Base-by-base conservation (phyloP, 2,888 invertebrate genomes). In the Nomada flava region DNA sequence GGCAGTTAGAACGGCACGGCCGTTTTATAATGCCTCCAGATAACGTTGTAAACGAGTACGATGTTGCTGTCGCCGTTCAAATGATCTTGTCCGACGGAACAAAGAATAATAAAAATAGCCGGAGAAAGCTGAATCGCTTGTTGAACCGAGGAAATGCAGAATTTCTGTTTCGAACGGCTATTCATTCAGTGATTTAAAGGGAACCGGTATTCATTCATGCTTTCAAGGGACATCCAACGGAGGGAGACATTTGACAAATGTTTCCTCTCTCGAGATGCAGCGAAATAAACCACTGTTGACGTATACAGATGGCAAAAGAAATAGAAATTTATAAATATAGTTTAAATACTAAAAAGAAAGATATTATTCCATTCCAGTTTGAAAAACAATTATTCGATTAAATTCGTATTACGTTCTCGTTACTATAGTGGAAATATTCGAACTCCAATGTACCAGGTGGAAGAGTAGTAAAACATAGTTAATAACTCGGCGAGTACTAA, bases 1-100 rank as follows among this genome's bases (percentile, higher is more conserved):
- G 55, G 20, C 62, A 60, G 67, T 78, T 63, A 71, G 77, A 77
- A 55, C 65, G 50, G 78, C 79, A 20, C 36, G 70, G 52, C 57
- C 53, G 26, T 67, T 62, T 62, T 67, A 65, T 77, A 70, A 77
- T 70, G 70, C 23, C 65, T 53, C 36, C 36, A 62, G 79, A 79
- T 79, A 79, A 70, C 70, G 70, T 68, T 50, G 63, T 53, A 62
- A 68, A 78, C 57, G 67, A 55, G 36, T 42, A 59, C 64, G 65
- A 59, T 65, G 50, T 26, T 70, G 77, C 79, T 20, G 68, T 7
- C 29, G 9, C 10, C 26, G 59, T 20, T 47, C 59, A 2, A 70
- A 2, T 26, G 47, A 59, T 50, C 44, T 64, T 53, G 53, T 55
- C 47, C 23, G 42, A 64, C 26, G 71, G 62, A n/a, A 73, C 65